Evolutionary conservation across 2,797 vertebrate species (phyloP), one percentile per base, ranked within the genome.

Genomic region (Holocentrus rufus): DNA sequence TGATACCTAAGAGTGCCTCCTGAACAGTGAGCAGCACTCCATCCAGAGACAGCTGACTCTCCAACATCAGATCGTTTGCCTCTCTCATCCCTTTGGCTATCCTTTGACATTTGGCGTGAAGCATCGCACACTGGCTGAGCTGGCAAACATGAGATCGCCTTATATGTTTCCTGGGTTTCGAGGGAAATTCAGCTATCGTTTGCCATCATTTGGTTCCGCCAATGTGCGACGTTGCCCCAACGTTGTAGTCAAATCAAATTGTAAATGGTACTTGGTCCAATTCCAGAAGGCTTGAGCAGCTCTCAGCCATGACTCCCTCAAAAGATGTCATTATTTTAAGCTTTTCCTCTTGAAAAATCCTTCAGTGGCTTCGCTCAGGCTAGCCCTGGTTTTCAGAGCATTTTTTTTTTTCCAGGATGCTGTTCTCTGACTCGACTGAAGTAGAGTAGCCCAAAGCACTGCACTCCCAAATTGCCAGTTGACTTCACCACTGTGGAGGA

Each of bases 321-420:
- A 79, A 87, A 86, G 82, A 86, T 85, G 83, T 89, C 83, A 82
- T 90, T 85, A 85, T 88, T 85, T 80, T 69, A 82, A 87, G 80
- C 79, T 76, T 79, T 82, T 81, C 66, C 80, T 87, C 80, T 85
- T 74, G 20, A 84, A 81, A 80, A 63, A 69, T 75, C 61, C 74
- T 69, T 69, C 66, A 72, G 64, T 78, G 79, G 61, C 79, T 27
- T 84, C 74, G 78, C 80, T 76, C 83, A 56, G 76, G 68, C 84
- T 83, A 77, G 72, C 63, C 72, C 69, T 76, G 77, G 65, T 61
- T 83, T 80, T 81, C 22, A 50, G 53, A 89, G 68, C 62, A 65
- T 73, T 81, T 90, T 82, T 52, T 74, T 27, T 27, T 27, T 27
- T 27, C 25, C 49, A 50, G 64, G 74, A 74, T 61, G 57, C 62